These are phyloP conservation scores for Paratrypauchen microcephalus DNA, from an alignment of 2,797 vertebrate genomes.

Conservation along the genomic window DNA sequence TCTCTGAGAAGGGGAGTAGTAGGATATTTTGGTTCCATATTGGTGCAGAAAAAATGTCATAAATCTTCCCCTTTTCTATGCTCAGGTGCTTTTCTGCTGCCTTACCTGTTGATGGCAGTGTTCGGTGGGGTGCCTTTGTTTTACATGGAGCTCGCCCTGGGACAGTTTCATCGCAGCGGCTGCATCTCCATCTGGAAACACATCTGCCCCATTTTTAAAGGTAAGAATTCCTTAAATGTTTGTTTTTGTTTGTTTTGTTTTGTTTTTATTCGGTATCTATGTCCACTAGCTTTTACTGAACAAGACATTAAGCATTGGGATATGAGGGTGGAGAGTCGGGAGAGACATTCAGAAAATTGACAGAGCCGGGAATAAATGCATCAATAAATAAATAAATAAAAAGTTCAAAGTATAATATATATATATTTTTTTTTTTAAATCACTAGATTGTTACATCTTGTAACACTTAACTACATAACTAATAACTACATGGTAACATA, in stretches of 20 bases:
- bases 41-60: background rate
- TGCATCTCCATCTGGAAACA: conserved; percentile 98
- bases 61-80: conserved; percentile 6
- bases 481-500: too few species aligned
- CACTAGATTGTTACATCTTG: too few species aligned
- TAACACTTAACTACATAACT: too few species aligned
- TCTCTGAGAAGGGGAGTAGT: too few species aligned
- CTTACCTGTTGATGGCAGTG: conserved; percentile 95
- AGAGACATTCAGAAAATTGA: background rate
- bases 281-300: too few species aligned
- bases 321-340: background rate
- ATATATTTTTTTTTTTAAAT: too few species aligned
- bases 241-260: too few species aligned
- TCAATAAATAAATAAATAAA: too few species aligned
- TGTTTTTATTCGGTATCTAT: background rate
- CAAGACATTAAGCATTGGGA: background rate
- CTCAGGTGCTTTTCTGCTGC: conserved; percentile 93
- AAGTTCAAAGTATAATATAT: too few species aligned
- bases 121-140: conserved; percentile 98
- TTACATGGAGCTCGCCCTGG: conserved; percentile 97
- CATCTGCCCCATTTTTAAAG: conserved; percentile 99
- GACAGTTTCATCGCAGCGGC: conserved; percentile 95
- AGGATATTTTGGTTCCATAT: background rate
- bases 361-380: too few species aligned
- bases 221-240: conserved; percentile 65